Percentiles rank a stretch among this genome's conserved stretches.
Evolutionary conservation across 2,888 invertebrate genomes (phyloP).

Genomic region (Drosophila aldrichi): DNA sequence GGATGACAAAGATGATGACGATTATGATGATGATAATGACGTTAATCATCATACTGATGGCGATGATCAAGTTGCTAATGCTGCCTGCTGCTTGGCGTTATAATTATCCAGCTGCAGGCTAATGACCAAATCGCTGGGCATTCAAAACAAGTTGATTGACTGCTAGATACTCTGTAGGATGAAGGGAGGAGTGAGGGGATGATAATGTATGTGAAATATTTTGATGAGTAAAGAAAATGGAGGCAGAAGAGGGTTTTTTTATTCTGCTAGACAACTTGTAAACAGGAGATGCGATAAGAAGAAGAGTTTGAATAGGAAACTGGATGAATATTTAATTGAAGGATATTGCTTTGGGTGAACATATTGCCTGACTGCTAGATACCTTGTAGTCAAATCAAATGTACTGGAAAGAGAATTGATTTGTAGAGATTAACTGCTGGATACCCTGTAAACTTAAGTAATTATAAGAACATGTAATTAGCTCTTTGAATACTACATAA

Average conservation of each 20-base stretch:
- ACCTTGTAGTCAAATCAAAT: neutral
- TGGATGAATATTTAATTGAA: too few relatives aligned
- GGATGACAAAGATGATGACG: conserved; percentile 47
- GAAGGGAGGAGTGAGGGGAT: accelerated
- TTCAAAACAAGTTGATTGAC: conserved; percentile 8
- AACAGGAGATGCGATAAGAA: too few relatives aligned
- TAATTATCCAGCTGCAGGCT: conserved; percentile 66
- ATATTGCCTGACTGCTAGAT: neutral
- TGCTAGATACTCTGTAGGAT: conserved; percentile 6
- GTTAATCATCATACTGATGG: conserved; percentile 11
- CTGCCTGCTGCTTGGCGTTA: conserved; percentile 67
- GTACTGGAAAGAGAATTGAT: neutral
- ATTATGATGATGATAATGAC: conserved; percentile 4
- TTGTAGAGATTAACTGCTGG: neutral
- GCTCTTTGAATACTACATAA: too few relatives aligned
- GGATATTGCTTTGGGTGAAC: too few relatives aligned
- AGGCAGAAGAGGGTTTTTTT: neutral
- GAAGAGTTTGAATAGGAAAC: too few relatives aligned
- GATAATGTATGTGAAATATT: neutral
- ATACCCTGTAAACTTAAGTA: too few relatives aligned
- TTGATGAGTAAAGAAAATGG: neutral
- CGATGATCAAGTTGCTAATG: conserved; percentile 5
- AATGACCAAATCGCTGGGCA: conserved; percentile 42
- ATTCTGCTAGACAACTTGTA: neutral
- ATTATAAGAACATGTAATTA: neutral